Conservation (phyloP, 2,888 invertebrate genomes). For the Lottia gigantea region DNA sequence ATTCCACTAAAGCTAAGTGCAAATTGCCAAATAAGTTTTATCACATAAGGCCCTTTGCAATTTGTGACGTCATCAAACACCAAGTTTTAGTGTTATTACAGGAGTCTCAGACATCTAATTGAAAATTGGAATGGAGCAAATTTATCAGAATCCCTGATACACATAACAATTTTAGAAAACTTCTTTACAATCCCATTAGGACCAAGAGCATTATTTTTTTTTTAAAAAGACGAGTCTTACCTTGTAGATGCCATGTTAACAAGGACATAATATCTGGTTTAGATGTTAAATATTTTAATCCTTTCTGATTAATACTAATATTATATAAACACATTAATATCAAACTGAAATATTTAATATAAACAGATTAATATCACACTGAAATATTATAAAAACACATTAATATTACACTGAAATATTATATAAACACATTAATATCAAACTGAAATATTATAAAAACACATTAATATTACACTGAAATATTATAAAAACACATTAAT, state of each 20-base stretch:
- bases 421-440: background rate
- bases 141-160: no score
- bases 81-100: no score
- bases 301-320: constrained; percentile 59
- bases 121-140: no score
- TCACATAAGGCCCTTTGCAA: no score
- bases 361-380: no score
- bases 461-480: background rate
- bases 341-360: constrained; percentile 38
- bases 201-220: background rate
- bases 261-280: constrained; percentile 45
- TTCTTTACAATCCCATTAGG: background rate
- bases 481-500: background rate
- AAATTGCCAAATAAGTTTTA: no score
- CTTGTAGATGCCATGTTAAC: constrained; percentile 54
- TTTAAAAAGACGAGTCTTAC: constrained; percentile 28
- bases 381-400: background rate
- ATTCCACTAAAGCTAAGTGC: no score
- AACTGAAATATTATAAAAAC: background rate
- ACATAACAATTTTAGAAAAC: no score
- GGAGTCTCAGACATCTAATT: no score
- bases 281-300: constrained; percentile 45
- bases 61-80: no score
- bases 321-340: constrained; percentile 59
- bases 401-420: background rate